Evolutionary conservation across 2,797 vertebrate genomes (phyloP).

Genomic region (Sebastes elongatus): DNA sequence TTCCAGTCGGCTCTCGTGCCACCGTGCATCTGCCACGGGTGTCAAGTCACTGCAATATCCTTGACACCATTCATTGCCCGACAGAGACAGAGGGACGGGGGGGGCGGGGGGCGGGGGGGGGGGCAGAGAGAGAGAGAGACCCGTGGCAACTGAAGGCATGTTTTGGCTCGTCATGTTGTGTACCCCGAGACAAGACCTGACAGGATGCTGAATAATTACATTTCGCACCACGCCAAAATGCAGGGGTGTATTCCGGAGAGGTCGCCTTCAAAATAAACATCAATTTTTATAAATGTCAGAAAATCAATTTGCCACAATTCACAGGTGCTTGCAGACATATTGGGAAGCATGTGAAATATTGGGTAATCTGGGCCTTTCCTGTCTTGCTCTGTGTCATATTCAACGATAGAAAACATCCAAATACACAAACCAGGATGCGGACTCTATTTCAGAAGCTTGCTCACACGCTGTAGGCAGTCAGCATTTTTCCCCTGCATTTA

Average conservation of each 20-base stretch:
- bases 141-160: conserved; percentile 35
- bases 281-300: conserved; percentile 36
- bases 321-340: conserved; percentile 35
- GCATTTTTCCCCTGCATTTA: conserved; percentile 13
- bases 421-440: conserved; percentile 5
- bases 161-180: conserved; percentile 50
- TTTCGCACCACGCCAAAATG: conserved; percentile 56
- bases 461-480: conserved; percentile 22
- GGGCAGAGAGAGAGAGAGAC: neutral
- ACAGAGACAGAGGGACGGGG: neutral
- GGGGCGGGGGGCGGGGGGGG: neutral
- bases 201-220: conserved; percentile 69
- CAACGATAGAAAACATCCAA: neutral
- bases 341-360: neutral
- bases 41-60: conserved; percentile 61
- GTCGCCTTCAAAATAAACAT: conserved; percentile 42
- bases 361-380: conserved; percentile 1
- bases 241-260: conserved; percentile 31
- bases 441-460: conserved; percentile 2
- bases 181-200: conserved; percentile 51
- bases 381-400: neutral
- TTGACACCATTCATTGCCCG: conserved; percentile 50
- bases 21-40: conserved; percentile 55
- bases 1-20: conserved; percentile 53
- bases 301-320: conserved; percentile 59